phyloP scores from a whole-genome alignment of 2,888 invertebrate genomes.

The Hirtodrosophila histrioides region DNA sequence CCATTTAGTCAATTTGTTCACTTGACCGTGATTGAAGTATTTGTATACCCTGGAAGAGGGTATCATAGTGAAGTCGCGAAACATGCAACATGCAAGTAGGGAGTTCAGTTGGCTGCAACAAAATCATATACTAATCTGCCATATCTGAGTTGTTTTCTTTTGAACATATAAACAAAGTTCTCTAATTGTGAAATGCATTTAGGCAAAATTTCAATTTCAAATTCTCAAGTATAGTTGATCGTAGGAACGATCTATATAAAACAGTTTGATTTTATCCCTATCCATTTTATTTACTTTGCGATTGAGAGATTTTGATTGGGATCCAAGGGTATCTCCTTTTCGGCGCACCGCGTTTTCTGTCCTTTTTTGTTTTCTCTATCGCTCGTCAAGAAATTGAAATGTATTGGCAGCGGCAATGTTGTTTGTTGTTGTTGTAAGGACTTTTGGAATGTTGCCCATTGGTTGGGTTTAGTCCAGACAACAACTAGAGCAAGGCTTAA shows the following conservation, averaged over 20 bases:
- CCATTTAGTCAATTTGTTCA: slow-evolving; percentile 57
- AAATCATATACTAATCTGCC: too few species aligned
- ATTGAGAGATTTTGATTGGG: too few species aligned
- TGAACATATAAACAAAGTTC: too few species aligned
- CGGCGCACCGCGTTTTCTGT: background rate
- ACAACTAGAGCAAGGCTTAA: slow-evolving; percentile 17
- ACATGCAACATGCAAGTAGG: too few species aligned
- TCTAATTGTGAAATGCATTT: too few species aligned
- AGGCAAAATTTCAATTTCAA: too few species aligned
- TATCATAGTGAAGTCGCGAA: background rate
- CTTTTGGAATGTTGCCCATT: slow-evolving; percentile 30
- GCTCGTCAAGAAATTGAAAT: slow-evolving; percentile 48
- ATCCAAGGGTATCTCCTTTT: background rate
- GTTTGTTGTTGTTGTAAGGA: slow-evolving; percentile 16
- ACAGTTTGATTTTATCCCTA: too few species aligned
- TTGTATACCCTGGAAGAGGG: background rate
- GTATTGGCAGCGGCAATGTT: slow-evolving; percentile 26
- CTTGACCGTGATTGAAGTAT: slow-evolving; percentile 49
- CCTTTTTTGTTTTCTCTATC: slow-evolving; percentile 1
- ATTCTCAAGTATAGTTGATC: too few species aligned
- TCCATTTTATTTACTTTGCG: too few species aligned
- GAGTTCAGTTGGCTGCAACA: too few species aligned
- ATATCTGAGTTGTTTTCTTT: background rate
- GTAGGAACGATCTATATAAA: too few species aligned
- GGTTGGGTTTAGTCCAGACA: background rate